phyloP scores from a whole-genome alignment of 2,113 vertebrate species.

The Beaufortia kweichowensis region DNA sequence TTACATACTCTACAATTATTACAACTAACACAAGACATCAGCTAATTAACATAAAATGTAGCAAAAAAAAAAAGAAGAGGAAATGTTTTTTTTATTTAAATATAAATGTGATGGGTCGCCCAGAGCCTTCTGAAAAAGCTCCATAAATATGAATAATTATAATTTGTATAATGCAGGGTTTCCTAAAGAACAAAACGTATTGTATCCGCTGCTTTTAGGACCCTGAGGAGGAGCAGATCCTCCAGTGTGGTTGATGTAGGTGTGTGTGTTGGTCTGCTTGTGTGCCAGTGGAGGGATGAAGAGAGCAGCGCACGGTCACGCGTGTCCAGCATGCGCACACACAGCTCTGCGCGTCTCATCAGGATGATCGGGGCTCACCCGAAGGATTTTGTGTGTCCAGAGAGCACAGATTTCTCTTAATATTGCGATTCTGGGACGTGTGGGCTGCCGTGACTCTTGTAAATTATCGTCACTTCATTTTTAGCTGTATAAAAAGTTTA shows the following conservation, averaged over 20 bases:
- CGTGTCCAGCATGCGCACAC: constrained; percentile 34
- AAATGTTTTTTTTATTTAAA: no score
- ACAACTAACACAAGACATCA: no score
- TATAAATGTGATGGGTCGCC: no score
- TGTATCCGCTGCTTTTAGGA: constrained; percentile 28
- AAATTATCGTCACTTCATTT: background rate
- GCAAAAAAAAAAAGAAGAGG: no score
- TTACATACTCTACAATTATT: no score
- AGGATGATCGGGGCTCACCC: constrained; percentile 4
- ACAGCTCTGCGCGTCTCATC: constrained; percentile 51
- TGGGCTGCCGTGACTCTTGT: background rate
- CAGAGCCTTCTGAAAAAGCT: no score
- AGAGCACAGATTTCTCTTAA: background rate
- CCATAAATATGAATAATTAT: no score
- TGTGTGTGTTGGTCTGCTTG: constrained; percentile 26
- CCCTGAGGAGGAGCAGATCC: constrained; percentile 50
- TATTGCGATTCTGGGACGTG: background rate
- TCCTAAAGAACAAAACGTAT: no score
- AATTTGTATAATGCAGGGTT: no score
- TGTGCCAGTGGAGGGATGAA: constrained; percentile 55
- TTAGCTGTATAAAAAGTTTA: background rate
- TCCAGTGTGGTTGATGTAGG: constrained; percentile 17
- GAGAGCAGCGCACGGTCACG: constrained; percentile 41
- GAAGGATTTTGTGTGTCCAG: background rate
- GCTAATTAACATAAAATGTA: no score